These are phyloP conservation scores for Karalla daura DNA, from an alignment of 2,797 vertebrate species.

Conservation along the genomic window DNA sequence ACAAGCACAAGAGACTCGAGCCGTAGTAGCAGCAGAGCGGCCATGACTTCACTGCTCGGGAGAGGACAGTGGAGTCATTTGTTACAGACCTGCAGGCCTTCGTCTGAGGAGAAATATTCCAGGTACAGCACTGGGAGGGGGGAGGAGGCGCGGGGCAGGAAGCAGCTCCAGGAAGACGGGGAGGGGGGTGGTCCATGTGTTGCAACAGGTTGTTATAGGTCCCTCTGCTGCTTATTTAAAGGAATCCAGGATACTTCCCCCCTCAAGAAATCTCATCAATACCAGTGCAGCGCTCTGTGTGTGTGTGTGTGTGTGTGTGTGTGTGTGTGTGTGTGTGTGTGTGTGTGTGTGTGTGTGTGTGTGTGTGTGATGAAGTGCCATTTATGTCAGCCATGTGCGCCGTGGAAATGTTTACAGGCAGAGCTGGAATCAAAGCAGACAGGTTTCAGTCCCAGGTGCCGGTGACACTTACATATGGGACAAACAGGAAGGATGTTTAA, in stretches of 20 bases:
- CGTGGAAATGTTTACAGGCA: conserved; percentile 60
- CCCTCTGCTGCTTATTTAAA: conserved; percentile 59
- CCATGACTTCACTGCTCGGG: not conserved
- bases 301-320: too few relatives aligned
- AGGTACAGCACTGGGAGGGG: conserved; percentile 33
- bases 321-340: too few relatives aligned
- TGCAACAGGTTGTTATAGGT: conserved; percentile 60
- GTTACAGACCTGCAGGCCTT: not conserved
- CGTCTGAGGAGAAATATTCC: conserved; percentile 40
- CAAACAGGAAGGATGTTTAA: conserved; percentile 25
- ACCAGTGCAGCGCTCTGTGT: conserved; percentile 17
- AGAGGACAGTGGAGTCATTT: not conserved
- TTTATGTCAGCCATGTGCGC: conserved; percentile 57
- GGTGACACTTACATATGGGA: conserved; percentile 32
- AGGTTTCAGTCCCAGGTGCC: conserved; percentile 10
- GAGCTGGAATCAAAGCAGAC: conserved; percentile 52
- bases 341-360: too few relatives aligned
- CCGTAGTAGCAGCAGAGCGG: not conserved
- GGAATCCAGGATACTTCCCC: conserved; percentile 56
- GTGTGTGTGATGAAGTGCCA: conserved; percentile 77
- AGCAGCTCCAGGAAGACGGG: conserved; percentile 43
- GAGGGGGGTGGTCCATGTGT: conserved; percentile 61
- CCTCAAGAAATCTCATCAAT: conserved; percentile 59
- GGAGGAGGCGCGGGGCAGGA: conserved; percentile 53
- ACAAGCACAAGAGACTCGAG: conserved; percentile 7